phyloP scores from a whole-genome alignment of 2,113 vertebrate species.

The Archocentrus centrarchus region DNA sequence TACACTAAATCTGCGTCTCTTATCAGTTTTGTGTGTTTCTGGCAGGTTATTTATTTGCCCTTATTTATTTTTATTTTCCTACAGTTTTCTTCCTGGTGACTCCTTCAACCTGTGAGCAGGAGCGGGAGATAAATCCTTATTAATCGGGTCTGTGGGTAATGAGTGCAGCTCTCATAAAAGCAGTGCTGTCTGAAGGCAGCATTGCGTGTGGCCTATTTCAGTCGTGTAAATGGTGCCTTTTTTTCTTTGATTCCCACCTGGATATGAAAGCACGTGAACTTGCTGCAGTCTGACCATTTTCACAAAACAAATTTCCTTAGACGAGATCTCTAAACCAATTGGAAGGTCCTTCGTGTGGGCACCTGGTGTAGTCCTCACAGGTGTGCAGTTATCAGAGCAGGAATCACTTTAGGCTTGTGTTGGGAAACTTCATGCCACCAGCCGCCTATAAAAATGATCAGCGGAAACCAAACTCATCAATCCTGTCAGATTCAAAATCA shows the following conservation, averaged over 20 bases:
- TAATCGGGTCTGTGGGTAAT: conserved; percentile 16
- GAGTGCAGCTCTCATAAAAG: conserved; percentile 1
- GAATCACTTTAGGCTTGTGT: neutral
- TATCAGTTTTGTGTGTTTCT: neutral
- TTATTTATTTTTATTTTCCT: neutral
- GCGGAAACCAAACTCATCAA: too few species aligned
- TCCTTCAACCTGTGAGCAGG: neutral
- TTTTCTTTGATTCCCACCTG: neutral
- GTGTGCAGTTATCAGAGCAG: neutral
- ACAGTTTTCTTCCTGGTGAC: neutral
- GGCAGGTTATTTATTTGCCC: conserved; percentile 7
- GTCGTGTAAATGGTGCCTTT: neutral
- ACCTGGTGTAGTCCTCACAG: neutral
- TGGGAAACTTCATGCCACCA: neutral
- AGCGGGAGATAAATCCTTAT: neutral
- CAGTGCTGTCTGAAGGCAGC: neutral
- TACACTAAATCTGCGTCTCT: conserved; percentile 9
- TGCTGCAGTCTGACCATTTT: neutral
- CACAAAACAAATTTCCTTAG: neutral
- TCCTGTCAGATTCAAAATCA: too few species aligned
- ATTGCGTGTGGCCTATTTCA: neutral
- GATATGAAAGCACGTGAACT: neutral
- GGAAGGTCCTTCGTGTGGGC: neutral
- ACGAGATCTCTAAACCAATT: neutral
- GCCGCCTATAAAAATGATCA: neutral